Evolutionary conservation across 2,113 vertebrate genomes (phyloP).

Genomic region (Protobothrops flavoviridis): DNA sequence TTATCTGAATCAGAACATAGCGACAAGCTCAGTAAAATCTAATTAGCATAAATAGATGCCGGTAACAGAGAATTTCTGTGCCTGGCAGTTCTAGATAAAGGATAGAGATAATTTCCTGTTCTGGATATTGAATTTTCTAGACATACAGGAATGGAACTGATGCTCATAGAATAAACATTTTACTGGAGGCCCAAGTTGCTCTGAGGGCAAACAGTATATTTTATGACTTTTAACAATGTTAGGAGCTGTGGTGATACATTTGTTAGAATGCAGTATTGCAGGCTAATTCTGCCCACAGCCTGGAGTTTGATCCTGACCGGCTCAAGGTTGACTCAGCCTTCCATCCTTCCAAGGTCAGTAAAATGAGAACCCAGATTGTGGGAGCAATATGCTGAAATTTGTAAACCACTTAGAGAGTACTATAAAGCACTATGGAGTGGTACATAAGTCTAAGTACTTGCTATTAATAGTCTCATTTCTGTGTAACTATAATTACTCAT

Average conservation of each 20-base stretch:
- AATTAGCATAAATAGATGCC: neutral
- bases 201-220: neutral
- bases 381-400: neutral
- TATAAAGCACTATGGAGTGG: neutral
- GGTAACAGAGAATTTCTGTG: neutral
- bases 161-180: neutral
- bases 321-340: neutral
- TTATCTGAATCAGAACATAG: neutral
- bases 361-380: neutral
- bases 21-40: neutral
- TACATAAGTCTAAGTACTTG: neutral
- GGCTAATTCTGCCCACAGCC: neutral
- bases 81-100: neutral
- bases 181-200: neutral
- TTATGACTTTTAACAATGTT: neutral
- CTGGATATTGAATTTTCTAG: neutral
- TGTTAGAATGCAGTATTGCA: neutral
- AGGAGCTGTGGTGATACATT: neutral
- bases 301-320: neutral
- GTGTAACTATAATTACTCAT: neutral
- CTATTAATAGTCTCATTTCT: neutral
- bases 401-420: neutral
- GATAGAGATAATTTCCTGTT: neutral
- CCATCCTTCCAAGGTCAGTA: neutral
- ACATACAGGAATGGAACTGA: neutral